These are phyloP conservation scores for Pachymerium ferrugineum DNA, from an alignment of 2,888 invertebrate species.

Conservation along the genomic window DNA sequence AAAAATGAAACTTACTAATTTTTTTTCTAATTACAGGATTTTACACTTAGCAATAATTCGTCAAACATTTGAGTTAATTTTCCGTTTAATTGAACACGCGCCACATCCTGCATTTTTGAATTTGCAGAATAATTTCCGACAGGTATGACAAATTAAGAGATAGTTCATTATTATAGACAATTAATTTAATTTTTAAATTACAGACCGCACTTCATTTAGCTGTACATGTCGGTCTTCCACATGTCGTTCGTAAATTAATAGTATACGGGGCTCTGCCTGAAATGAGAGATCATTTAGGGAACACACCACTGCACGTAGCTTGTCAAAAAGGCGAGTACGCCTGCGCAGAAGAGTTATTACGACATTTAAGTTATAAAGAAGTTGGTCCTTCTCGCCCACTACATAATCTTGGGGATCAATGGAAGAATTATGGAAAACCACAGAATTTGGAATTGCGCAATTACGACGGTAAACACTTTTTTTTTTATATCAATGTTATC, in stretches of 20 bases:
- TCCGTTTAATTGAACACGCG: neutral
- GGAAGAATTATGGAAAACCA: slow-evolving; percentile 7
- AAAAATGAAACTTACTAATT: neutral
- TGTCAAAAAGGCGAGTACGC: neutral
- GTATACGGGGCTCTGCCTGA: neutral
- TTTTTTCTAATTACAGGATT: neutral
- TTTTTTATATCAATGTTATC: no score
- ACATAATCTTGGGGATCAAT: neutral
- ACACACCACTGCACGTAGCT: neutral
- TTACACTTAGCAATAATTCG: neutral
- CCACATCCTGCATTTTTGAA: neutral
- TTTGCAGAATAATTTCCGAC: neutral
- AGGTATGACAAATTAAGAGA: neutral
- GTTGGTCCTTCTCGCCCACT: neutral
- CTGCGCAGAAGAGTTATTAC: neutral
- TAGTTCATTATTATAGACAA: neutral
- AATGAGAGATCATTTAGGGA: neutral
- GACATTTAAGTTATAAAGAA: neutral
- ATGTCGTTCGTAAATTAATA: neutral
- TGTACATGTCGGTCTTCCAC: neutral
- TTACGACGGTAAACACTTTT: slow-evolving; percentile 14
- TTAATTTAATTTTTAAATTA: neutral
- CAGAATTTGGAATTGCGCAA: slow-evolving; percentile 20
- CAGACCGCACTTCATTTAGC: slow-evolving; percentile 5
- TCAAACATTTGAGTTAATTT: neutral